A percentile compares a stretch with the other conserved stretches of the same genome.
Conservation (phyloP, 2,888 invertebrate genomes). For the Lepidocyrtoides sp. region DNA sequence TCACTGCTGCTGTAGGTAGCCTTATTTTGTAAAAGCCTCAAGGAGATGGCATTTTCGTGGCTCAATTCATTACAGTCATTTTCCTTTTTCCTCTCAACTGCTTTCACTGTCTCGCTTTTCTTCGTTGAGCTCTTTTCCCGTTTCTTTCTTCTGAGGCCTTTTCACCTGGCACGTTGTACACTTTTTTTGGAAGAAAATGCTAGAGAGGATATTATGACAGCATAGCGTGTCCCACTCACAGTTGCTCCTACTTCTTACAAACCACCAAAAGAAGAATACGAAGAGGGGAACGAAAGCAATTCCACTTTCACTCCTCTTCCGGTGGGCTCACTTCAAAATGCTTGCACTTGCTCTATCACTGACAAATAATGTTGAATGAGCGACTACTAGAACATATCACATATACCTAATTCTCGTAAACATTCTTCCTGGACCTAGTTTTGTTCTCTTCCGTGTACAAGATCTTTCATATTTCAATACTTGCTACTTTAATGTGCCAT, state of each 20-base stretch:
- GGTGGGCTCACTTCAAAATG: slow-evolving; percentile 24
- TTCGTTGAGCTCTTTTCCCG: slow-evolving; percentile 19
- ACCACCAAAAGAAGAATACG: slow-evolving; percentile 7
- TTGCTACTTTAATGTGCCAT: not conserved
- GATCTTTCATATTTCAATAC: too few species aligned
- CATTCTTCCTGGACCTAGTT: not conserved
- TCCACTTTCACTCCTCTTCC: slow-evolving; percentile 56
- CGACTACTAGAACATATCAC: not conserved
- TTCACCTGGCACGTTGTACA: slow-evolving; percentile 50
- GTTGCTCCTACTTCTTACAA: not conserved
- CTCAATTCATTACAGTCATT: slow-evolving; percentile 73
- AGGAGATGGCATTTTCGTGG: slow-evolving; percentile 63
- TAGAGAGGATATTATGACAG: not conserved
- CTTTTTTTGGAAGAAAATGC: not conserved
- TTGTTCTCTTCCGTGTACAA: too few species aligned
- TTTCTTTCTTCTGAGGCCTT: slow-evolving; percentile 7
- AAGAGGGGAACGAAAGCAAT: slow-evolving; percentile 50
- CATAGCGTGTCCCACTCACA: slow-evolving; percentile 14
- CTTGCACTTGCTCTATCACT: not conserved
- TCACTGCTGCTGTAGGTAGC: not conserved
- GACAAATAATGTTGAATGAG: slow-evolving; percentile 25
- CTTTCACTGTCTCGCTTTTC: slow-evolving; percentile 13
- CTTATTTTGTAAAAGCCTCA: slow-evolving; percentile 42
- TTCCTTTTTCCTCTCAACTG: slow-evolving; percentile 60
- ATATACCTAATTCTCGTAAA: not conserved